A percentile compares a stretch with the other conserved stretches of the same genome.
phyloP scores from a whole-genome alignment of 2,797 vertebrate species.

The Argentina silus region DNA sequence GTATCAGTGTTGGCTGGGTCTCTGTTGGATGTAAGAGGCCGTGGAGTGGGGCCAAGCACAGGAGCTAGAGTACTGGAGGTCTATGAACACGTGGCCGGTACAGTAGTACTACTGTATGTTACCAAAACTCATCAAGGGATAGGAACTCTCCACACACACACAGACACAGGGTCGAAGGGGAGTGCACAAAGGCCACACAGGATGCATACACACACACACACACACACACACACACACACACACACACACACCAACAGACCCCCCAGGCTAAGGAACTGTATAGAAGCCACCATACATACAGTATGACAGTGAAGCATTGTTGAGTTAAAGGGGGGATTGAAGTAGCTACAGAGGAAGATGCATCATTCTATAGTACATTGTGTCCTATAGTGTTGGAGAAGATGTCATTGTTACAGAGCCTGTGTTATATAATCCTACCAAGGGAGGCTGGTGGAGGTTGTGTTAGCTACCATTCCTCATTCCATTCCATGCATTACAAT shows the following conservation, averaged over 20 bases:
- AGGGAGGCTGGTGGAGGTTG: no score
- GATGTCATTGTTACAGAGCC: not conserved
- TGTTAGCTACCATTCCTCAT: no score
- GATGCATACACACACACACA: not conserved
- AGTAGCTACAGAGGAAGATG: not conserved
- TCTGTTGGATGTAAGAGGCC: not conserved
- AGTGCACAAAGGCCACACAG: not conserved
- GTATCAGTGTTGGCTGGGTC: not conserved
- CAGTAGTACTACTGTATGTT: not conserved
- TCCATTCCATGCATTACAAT: no score
- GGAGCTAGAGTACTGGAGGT: not conserved
- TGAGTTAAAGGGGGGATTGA: not conserved
- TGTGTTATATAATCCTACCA: no score
- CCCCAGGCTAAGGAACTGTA: not conserved
- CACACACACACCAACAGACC: not conserved
- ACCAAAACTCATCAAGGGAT: not conserved
- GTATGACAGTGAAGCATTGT: not conserved
- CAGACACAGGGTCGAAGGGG: not conserved
- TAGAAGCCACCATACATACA: not conserved
- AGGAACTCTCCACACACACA: not conserved
- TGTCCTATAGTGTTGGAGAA: not conserved
- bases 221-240: conserved; percentile 2
- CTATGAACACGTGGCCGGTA: not conserved
- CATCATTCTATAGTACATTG: not conserved
- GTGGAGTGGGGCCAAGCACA: not conserved